Percentiles rank a stretch among this genome's conserved stretches.
phyloP scores from a whole-genome alignment of 1,140 invertebrate species.

The Trichonephila clavipes region DNA sequence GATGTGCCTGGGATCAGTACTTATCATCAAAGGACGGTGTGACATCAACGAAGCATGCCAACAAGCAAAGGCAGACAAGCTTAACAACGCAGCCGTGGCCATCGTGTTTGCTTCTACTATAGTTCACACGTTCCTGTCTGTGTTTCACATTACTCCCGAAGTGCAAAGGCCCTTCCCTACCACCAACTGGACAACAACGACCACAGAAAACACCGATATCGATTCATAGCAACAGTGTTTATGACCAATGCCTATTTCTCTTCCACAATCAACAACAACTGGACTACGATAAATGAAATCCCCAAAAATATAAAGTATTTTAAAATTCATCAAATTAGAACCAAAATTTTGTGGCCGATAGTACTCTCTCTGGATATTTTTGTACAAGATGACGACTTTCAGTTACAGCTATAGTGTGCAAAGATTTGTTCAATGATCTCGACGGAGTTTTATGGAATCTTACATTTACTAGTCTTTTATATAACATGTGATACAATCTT shows the following conservation, averaged over 20 bases:
- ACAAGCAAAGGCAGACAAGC: slow-evolving; percentile 62
- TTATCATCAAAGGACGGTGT: slow-evolving; percentile 71
- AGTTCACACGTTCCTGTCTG: slow-evolving; percentile 74
- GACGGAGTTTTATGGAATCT: neutral
- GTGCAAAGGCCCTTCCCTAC: neutral
- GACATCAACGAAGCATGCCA: slow-evolving; percentile 74
- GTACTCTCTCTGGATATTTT: too few relatives aligned
- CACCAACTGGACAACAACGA: neutral
- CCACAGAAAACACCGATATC: neutral
- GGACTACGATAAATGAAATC: neutral
- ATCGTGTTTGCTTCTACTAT: slow-evolving; percentile 71
- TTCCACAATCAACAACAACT: neutral
- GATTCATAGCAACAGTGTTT: neutral
- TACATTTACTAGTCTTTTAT: neutral
- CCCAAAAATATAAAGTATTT: too few relatives aligned
- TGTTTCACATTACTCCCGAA: slow-evolving; percentile 68
- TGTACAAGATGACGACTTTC: too few relatives aligned
- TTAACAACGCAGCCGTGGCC: slow-evolving; percentile 72
- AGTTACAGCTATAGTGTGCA: too few relatives aligned
- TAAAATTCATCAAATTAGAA: too few relatives aligned
- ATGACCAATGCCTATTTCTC: neutral
- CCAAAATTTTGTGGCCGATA: too few relatives aligned
- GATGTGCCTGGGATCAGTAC: slow-evolving; percentile 71
- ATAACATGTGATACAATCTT: neutral
- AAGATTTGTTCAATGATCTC: too few relatives aligned